These are phyloP conservation scores for Poicephalus gulielmi DNA, from an alignment of 2,113 vertebrate species.

Conservation along the genomic window DNA sequence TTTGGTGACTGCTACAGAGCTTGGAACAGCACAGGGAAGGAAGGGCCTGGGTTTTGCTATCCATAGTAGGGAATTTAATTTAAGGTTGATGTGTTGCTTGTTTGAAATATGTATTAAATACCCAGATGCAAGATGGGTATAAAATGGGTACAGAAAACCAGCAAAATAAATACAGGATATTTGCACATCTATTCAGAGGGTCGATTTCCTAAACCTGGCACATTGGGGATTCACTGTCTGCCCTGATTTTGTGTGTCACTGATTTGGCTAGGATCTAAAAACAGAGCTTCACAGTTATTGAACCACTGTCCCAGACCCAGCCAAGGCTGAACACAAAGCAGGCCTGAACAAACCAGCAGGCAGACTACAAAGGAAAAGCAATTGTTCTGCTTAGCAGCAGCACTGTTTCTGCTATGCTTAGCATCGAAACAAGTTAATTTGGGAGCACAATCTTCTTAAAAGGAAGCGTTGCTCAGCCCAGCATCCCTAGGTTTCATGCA, in stretches of 20 bases:
- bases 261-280: conserved; percentile 66
- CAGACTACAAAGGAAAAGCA: conserved; percentile 59
- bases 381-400: conserved; percentile 71
- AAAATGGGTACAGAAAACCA: conserved; percentile 27
- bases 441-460: conserved; percentile 64
- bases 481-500: conserved; percentile 48
- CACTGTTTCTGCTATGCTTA: conserved; percentile 57
- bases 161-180: conserved; percentile 56
- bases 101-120: conserved; percentile 36
- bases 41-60: conserved; percentile 37
- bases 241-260: conserved; percentile 65
- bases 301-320: conserved; percentile 53
- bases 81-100: conserved; percentile 25
- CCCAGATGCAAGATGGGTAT: conserved; percentile 23
- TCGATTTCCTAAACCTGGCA: conserved; percentile 59
- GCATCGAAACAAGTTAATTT: conserved; percentile 81
- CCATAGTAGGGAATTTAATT: conserved; percentile 48
- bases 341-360: conserved; percentile 63
- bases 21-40: background rate
- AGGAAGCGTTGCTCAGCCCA: conserved; percentile 52
- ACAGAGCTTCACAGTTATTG: conserved; percentile 47
- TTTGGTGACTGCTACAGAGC: background rate
- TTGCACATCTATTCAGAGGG: conserved; percentile 15
- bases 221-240: conserved; percentile 27
- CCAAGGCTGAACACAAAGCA: conserved; percentile 68